Evolutionary conservation across 2,113 vertebrate genomes (phyloP).

Genomic region (Trematocara unimaculatum): DNA sequence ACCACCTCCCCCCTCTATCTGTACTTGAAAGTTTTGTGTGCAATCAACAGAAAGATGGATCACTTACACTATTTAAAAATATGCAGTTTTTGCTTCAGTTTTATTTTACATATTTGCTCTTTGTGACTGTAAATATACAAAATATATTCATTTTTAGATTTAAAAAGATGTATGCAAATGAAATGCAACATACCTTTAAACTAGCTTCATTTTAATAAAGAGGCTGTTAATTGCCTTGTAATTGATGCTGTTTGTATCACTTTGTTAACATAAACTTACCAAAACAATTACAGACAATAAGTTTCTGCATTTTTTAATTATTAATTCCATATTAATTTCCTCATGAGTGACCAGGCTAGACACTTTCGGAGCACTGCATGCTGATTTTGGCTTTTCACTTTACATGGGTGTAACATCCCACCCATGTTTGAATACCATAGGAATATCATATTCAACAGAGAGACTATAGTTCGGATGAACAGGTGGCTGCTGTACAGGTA

Average conservation of each 20-base stretch:
- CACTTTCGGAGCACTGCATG: neutral
- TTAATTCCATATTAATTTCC: neutral
- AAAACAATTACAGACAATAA: neutral
- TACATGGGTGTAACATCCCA: neutral
- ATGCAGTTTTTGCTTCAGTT: neutral
- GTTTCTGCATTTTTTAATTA: neutral
- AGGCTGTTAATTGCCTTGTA: neutral
- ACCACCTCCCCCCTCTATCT: neutral
- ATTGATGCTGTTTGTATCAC: neutral
- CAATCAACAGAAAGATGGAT: neutral
- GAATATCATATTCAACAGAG: neutral
- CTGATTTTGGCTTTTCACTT: neutral
- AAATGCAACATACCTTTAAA: neutral
- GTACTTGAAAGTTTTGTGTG: neutral
- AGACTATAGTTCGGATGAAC: neutral
- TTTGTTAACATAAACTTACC: neutral
- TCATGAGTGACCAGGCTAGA: neutral
- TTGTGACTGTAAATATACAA: neutral
- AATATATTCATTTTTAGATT: neutral
- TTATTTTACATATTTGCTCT: neutral
- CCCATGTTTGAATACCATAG: neutral
- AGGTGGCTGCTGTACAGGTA: neutral
- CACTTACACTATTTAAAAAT: neutral
- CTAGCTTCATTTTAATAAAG: neutral
- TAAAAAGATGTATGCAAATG: neutral